Conservation (phyloP, 2,888 invertebrate species). For the Drosophila mimica region DNA sequence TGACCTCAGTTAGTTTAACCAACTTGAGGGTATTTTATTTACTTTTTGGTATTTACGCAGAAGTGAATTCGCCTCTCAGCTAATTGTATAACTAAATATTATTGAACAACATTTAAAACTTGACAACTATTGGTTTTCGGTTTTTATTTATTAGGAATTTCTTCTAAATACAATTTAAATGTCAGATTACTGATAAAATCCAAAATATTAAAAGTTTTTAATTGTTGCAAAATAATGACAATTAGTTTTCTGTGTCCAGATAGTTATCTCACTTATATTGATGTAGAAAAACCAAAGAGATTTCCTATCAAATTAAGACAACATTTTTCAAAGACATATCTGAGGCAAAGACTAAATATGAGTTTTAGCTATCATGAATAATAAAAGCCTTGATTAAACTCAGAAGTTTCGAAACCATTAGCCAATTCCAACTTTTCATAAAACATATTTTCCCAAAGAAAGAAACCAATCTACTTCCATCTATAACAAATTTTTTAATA, state of each 20-base stretch:
- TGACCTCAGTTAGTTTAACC: constrained; percentile 48
- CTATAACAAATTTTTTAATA: constrained; percentile 22
- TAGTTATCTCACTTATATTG: background rate
- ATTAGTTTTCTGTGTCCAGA: background rate
- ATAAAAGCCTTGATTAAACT: background rate
- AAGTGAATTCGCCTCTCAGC: background rate
- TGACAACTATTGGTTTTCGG: background rate
- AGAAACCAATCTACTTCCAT: background rate
- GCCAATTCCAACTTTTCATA: background rate
- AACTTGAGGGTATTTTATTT: constrained; percentile 26
- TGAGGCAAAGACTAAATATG: background rate
- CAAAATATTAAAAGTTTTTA: too few relatives aligned
- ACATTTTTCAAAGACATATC: background rate
- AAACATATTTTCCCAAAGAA: background rate
- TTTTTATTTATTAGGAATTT: background rate
- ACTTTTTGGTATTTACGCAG: constrained; percentile 15
- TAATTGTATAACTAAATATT: constrained; percentile 11
- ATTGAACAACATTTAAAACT: background rate
- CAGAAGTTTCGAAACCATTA: background rate
- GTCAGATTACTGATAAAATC: background rate
- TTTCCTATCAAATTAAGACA: background rate
- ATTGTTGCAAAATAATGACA: too few relatives aligned
- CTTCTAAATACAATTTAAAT: background rate
- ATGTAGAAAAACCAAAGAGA: background rate
- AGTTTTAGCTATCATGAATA: background rate